Percentiles rank a stretch among this genome's conserved stretches.
Evolutionary conservation across 2,113 vertebrate genomes (phyloP).

Genomic region (Monopterus albus): DNA sequence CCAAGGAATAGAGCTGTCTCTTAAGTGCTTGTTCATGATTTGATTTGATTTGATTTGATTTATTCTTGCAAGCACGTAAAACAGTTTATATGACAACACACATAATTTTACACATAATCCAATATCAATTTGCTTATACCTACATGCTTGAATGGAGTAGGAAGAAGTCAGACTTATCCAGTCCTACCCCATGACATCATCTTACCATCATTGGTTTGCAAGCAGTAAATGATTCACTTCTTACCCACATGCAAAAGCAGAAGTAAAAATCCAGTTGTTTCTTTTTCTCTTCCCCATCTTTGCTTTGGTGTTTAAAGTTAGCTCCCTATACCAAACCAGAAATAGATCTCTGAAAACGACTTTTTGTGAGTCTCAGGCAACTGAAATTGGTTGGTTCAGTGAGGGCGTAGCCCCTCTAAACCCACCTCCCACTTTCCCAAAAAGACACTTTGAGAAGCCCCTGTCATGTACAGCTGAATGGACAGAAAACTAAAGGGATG

Average conservation of each 20-base stretch:
- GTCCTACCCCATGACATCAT: no score
- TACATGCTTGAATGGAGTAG: no score
- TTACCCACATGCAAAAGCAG: no score
- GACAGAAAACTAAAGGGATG: slow-evolving; percentile 85
- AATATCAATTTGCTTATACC: no score
- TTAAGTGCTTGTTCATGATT: slow-evolving; percentile 31
- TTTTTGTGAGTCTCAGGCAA: slow-evolving; percentile 32
- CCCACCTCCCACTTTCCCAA: slow-evolving; percentile 20
- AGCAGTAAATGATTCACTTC: no score
- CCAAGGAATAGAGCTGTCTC: slow-evolving; percentile 7
- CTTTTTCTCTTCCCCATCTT: slow-evolving; percentile 23
- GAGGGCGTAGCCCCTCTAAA: slow-evolving; percentile 52
- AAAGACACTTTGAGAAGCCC: slow-evolving; percentile 70
- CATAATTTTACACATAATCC: no score
- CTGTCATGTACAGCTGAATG: slow-evolving; percentile 83
- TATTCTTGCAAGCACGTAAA: no score
- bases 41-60: no score
- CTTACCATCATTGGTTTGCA: no score
- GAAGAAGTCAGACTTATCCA: no score
- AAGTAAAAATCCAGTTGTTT: slow-evolving; percentile 39
- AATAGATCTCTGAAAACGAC: slow-evolving; percentile 42
- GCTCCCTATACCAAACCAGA: slow-evolving; percentile 29
- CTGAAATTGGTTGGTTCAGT: slow-evolving; percentile 46
- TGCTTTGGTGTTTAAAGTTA: slow-evolving; percentile 65
- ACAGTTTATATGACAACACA: no score